Evolutionary conservation across 2,888 invertebrate species (phyloP), one percentile per base, ranked within the genome.

Genomic region (Lapara coniferarum): DNA sequence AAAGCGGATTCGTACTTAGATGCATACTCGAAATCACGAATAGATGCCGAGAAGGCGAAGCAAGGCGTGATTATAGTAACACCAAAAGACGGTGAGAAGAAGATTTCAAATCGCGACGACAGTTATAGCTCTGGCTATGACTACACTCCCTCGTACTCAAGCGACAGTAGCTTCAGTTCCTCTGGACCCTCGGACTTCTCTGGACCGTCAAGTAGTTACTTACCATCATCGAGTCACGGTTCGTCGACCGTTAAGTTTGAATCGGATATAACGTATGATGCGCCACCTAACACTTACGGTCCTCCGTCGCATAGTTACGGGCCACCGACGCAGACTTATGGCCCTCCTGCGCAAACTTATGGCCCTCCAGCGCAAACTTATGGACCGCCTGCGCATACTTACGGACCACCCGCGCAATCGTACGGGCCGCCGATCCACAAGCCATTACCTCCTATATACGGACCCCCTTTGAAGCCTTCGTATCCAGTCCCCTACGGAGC

Each of bases 1-100:
- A 92, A 91, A 82, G 89, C 89, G 1, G 96, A 96, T 83, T 95
- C 95, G 3, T 96, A 96, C 78, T 85, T 96, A 75, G 95, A 96
- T 57, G 96, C 96, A 2, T 95, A 96, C 77, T 94, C 94, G 8
- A 95, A 95, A 77, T 95, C 95, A 25, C 85, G 80, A 82, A 91
- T 84, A 80, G 93, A 85, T 86, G 94, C 88, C 75, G 94, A 87
- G 82, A 92, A 88, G 79, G 89, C 90, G 70, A 91, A 89, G 74
- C 89, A 90, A 82, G 90, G 87, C 73, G 93, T 89, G 67, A 85
- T 89, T 73, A 94, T 91, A 79, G 84, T 90, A 81, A 94, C 90
- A 46, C 92, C 89, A 25, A 92, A 92, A 74, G 92, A 92, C 72
- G 92, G 90, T n/a, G 93, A 91, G 76, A 93, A 91, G 76, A 90